phyloP scores from a whole-genome alignment of 2,888 invertebrate genomes.

The Lasioglossum marginatum region DNA sequence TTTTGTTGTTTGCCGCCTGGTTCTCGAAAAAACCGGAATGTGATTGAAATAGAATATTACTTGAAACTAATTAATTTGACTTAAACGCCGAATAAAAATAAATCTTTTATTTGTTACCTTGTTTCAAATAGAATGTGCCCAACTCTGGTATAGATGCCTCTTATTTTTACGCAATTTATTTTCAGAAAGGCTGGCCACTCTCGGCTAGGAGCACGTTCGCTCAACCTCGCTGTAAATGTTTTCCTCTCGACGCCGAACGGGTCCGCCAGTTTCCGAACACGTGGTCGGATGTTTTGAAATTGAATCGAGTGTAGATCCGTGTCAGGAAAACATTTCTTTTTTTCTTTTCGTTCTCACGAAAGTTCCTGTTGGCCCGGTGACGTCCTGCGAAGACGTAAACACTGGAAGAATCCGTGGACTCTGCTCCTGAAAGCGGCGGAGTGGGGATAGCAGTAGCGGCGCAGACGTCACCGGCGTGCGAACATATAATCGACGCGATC shows the following conservation, averaged over 20 bases:
- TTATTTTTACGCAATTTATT: neutral
- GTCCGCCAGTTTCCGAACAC: neutral
- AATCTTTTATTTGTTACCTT: neutral
- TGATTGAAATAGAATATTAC: no score
- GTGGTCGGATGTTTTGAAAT: conserved; percentile 1
- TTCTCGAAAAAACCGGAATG: no score
- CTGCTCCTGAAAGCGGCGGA: conserved; percentile 45
- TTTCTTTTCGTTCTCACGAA: conserved; percentile 4
- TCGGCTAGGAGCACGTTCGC: neutral
- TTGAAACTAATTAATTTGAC: no score
- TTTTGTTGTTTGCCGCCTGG: no score
- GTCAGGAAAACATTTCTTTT: conserved; percentile 21
- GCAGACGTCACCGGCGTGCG: conserved; percentile 52
- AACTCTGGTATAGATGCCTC: neutral
- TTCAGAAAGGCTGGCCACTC: neutral
- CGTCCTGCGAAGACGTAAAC: conserved; percentile 56
- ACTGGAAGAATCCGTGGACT: conserved; percentile 57
- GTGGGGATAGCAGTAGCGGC: conserved; percentile 18
- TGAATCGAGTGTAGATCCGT: neutral
- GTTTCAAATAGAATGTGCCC: neutral
- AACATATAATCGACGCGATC: conserved; percentile 67
- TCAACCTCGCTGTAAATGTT: neutral
- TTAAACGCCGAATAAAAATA: no score
- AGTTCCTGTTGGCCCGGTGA: conserved; percentile 37
- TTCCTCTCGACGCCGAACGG: neutral